Evolutionary conservation across 2,888 invertebrate species (phyloP).

Genomic region (Leptopilina syphax): DNA sequence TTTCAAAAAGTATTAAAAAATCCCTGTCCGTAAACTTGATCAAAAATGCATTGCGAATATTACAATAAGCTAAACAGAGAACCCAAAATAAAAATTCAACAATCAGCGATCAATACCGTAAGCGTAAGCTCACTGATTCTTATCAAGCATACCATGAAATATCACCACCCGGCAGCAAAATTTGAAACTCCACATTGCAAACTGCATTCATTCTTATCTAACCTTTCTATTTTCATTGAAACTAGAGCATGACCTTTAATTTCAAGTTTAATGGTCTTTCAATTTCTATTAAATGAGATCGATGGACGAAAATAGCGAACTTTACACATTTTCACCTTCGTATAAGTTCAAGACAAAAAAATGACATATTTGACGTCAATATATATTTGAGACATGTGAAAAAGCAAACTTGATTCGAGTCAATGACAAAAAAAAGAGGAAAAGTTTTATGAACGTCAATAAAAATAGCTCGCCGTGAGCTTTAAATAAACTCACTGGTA

Average conservation of each 20-base stretch:
- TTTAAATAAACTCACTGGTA: constrained; percentile 42
- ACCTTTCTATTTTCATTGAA: constrained; percentile 10
- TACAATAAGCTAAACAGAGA: no score
- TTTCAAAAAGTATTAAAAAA: no score
- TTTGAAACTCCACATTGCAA: background rate
- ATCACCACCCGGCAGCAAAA: no score
- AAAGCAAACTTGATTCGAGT: constrained; percentile 1
- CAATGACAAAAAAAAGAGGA: background rate
- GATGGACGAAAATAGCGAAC: background rate
- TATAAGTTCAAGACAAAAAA: background rate
- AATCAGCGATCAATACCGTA: no score
- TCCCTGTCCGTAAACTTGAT: no score
- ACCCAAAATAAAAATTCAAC: no score
- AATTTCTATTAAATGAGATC: background rate
- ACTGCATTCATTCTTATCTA: background rate
- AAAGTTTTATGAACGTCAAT: constrained; percentile 10
- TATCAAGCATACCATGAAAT: no score
- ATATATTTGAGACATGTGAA: background rate
- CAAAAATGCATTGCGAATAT: no score
- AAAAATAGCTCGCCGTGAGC: constrained; percentile 40
- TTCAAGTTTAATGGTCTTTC: constrained; percentile 5
- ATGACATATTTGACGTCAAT: background rate
- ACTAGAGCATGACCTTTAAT: constrained; percentile 8
- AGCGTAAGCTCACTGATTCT: no score
- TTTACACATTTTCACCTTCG: background rate